phyloP scores from a whole-genome alignment of 2,113 vertebrate genomes.

The Myiozetetes cayanensis region DNA sequence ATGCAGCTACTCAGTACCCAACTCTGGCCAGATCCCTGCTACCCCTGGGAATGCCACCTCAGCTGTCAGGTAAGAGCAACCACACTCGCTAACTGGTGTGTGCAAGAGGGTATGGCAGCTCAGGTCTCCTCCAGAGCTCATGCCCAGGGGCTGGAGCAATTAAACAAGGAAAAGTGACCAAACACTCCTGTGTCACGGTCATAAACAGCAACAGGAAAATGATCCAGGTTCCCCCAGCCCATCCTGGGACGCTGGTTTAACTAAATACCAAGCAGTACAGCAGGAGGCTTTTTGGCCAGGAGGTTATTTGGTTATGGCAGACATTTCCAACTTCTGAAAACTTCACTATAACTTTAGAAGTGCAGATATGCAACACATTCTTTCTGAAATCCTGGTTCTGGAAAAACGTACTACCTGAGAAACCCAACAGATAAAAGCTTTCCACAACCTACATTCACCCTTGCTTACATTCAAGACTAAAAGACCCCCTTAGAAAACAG shows the following conservation, averaged over 20 bases:
- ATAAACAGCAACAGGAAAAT: neutral
- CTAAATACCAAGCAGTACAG: neutral
- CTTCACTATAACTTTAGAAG: neutral
- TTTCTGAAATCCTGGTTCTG: neutral
- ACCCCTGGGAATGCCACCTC: neutral
- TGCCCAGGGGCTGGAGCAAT: neutral
- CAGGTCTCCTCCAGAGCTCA: neutral
- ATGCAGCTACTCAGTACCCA: rapidly evolving
- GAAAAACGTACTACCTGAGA: neutral
- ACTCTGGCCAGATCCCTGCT: neutral
- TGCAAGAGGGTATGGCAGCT: neutral
- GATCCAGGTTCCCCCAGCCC: neutral
- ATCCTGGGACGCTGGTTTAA: neutral
- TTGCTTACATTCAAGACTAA: neutral
- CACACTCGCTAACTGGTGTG: rapidly evolving
- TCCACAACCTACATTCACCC: neutral
- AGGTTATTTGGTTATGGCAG: neutral
- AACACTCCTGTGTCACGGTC: rapidly evolving
- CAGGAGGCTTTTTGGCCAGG: neutral
- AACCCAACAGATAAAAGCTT: neutral
- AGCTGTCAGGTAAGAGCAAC: neutral
- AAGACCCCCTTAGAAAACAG: neutral
- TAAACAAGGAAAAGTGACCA: neutral
- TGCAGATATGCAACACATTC: rapidly evolving
- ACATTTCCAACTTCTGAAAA: neutral